Conservation (phyloP, 2,113 vertebrate species). For the Sitta europaea region DNA sequence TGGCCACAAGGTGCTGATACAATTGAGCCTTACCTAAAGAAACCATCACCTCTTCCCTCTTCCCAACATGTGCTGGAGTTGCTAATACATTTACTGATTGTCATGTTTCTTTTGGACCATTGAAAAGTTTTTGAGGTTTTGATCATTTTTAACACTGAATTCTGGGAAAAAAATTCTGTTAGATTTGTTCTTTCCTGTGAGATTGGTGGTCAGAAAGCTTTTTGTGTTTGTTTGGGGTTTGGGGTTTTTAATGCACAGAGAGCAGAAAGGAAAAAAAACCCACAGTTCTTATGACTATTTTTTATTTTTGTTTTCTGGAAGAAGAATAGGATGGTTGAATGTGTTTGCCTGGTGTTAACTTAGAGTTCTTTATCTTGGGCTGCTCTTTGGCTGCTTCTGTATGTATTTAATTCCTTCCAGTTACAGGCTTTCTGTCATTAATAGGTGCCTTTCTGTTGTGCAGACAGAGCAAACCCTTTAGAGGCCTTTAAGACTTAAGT, state of each 20-base stretch:
- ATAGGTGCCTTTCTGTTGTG: neutral
- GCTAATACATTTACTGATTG: neutral
- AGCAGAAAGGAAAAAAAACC: neutral
- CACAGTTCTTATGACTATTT: neutral
- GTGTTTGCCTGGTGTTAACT: neutral
- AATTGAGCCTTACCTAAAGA: neutral
- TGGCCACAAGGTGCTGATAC: neutral
- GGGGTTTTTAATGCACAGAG: accelerated
- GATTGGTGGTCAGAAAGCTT: neutral
- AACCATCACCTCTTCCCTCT: neutral
- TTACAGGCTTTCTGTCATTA: neutral
- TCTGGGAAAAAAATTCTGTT: neutral
- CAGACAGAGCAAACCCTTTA: neutral
- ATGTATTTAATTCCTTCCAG: neutral
- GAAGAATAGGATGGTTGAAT: neutral
- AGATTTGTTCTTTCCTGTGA: neutral
- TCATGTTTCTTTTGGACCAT: neutral
- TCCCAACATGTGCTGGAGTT: neutral
- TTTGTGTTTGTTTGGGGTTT: neutral
- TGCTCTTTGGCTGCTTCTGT: neutral
- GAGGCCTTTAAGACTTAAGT: neutral
- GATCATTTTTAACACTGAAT: neutral
- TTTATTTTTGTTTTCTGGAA: neutral
- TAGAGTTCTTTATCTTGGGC: neutral
- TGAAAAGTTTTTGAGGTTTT: neutral